These are phyloP conservation scores for Mustela lutreola DNA, from an alignment of 2,113 vertebrate species.

Conservation along the genomic window DNA sequence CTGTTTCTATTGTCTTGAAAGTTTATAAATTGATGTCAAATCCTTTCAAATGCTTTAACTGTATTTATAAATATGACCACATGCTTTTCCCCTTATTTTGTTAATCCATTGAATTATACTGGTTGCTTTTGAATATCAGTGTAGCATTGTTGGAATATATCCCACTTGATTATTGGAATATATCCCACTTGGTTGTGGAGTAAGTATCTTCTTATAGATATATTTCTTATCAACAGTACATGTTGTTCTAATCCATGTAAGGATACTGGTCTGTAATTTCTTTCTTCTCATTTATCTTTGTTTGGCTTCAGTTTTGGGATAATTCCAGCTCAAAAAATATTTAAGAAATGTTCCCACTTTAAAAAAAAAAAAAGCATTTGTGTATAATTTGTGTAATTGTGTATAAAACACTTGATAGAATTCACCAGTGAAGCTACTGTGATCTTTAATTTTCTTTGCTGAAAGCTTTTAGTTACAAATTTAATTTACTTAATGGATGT, in stretches of 20 bases:
- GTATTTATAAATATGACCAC: background rate
- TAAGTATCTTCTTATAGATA: background rate
- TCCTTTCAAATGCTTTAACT: background rate
- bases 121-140: background rate
- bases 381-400: background rate
- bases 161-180: background rate
- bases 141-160: background rate
- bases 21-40: background rate
- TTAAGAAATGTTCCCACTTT: background rate
- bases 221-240: background rate
- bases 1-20: background rate
- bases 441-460: background rate
- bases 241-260: background rate
- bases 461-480: background rate
- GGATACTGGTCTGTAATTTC: background rate
- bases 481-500: background rate
- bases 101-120: background rate
- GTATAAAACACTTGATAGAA: background rate
- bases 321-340: background rate
- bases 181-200: background rate
- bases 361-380: background rate
- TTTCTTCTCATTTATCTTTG: background rate
- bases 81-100: background rate
- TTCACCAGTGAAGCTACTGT: background rate
- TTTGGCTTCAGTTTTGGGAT: background rate